Evolutionary conservation across 2,113 vertebrate genomes (phyloP).

Genomic region (Heterocephalus glaber): DNA sequence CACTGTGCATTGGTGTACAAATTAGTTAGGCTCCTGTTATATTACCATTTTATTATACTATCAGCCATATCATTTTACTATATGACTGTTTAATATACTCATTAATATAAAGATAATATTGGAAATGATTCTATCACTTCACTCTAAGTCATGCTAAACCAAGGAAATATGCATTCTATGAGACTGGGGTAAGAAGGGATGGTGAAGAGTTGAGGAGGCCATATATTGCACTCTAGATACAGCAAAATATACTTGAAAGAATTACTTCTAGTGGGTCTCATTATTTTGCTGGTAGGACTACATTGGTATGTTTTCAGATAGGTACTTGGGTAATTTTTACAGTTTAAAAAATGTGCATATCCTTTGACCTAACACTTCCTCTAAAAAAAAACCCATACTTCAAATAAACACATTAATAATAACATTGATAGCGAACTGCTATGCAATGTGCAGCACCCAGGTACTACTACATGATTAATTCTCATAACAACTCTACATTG

Average conservation of each 20-base stretch:
- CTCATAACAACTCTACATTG: background rate
- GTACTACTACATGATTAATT: background rate
- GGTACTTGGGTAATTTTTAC: background rate
- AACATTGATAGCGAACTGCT: background rate
- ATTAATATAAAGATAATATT: background rate
- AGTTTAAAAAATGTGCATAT: conserved; percentile 9
- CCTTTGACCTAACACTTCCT: background rate
- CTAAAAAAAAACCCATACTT: background rate
- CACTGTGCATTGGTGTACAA: background rate
- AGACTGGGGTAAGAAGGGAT: background rate
- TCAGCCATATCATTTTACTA: background rate
- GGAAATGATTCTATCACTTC: background rate
- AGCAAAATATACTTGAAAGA: background rate
- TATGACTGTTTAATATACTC: background rate
- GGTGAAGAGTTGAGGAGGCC: background rate
- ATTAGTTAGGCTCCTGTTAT: background rate
- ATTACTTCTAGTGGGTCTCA: background rate
- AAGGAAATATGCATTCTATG: background rate
- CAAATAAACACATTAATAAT: background rate
- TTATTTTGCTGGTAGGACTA: background rate
- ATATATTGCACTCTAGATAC: background rate
- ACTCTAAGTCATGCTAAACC: background rate
- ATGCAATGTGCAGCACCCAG: background rate
- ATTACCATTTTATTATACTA: background rate
- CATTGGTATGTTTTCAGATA: background rate